These are phyloP conservation scores for Drosophila atripex DNA, from an alignment of 2,888 invertebrate species.

Conservation along the genomic window DNA sequence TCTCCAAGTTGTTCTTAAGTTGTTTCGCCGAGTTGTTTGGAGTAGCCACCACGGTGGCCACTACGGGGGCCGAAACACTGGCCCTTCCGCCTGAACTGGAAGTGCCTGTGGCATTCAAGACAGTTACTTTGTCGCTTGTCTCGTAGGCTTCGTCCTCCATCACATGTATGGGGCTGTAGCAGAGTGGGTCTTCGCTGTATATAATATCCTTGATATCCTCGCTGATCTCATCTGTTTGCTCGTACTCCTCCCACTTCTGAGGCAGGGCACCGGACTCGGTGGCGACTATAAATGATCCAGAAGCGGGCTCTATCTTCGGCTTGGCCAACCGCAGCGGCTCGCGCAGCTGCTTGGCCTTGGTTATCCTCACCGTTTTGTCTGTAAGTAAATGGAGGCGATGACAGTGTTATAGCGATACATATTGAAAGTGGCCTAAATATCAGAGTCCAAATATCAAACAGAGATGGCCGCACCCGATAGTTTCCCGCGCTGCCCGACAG, in stretches of 20 bases:
- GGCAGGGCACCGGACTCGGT: conserved; percentile 57
- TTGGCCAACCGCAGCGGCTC: conserved; percentile 62
- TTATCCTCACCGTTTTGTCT: conserved; percentile 67
- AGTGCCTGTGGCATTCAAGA: conserved; percentile 30
- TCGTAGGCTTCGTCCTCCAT: conserved; percentile 67
- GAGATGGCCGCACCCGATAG: conserved; percentile 36
- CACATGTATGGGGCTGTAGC: conserved; percentile 69
- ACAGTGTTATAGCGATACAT: conserved; percentile 27
- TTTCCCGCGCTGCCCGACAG: conserved; percentile 39
- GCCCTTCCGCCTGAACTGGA: conserved; percentile 10
- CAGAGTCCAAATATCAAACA: conserved; percentile 11
- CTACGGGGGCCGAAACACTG: conserved; percentile 32
- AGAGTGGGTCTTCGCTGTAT: conserved; percentile 67
- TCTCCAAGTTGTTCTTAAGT: conserved; percentile 64
- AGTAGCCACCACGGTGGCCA: conserved; percentile 62
- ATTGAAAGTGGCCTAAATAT: conserved; percentile 26
- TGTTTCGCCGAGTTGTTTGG: conserved; percentile 57
- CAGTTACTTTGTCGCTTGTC: conserved; percentile 54
- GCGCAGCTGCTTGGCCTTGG: conserved; percentile 56
- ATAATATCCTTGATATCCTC: conserved; percentile 70
- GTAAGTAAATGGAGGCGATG: conserved; percentile 29
- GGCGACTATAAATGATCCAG: conserved; percentile 10
- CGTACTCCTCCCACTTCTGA: conserved; percentile 71
- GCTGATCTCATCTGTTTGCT: conserved; percentile 64
- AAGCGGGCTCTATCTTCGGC: conserved; percentile 52